Percentiles rank a stretch among this genome's conserved stretches.
These are phyloP conservation scores for Otis tarda DNA, from an alignment of 2,113 vertebrate genomes.

Conservation along the genomic window DNA sequence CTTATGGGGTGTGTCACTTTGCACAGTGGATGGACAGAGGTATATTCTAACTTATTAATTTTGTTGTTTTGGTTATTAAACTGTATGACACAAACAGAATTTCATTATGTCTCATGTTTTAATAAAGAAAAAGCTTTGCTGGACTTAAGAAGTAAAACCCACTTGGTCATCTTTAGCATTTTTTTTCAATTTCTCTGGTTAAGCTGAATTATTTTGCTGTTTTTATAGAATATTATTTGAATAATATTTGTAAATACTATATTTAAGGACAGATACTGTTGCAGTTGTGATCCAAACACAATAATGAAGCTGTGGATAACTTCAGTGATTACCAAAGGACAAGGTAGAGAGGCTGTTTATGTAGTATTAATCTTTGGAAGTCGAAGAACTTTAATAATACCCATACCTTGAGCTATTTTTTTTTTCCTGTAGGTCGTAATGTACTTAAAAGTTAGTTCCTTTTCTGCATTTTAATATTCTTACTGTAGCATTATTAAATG, in stretches of 20 bases:
- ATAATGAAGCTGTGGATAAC: neutral
- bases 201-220: neutral
- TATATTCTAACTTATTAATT: constrained; percentile 46
- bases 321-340: neutral
- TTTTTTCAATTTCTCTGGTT: neutral
- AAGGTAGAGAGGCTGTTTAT: neutral
- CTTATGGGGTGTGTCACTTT: constrained; percentile 94
- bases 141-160: neutral
- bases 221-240: neutral
- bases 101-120: neutral
- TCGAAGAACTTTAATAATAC: neutral
- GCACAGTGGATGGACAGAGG: constrained; percentile 98
- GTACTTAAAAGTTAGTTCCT: neutral
- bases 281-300: neutral
- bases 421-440: neutral
- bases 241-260: neutral
- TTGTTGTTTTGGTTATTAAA: neutral
- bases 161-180: neutral
- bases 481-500: neutral
- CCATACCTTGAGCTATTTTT: neutral
- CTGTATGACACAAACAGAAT: neutral
- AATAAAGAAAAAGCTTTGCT: neutral
- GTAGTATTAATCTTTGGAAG: neutral
- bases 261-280: neutral
- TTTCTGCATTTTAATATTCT: neutral